Evolutionary conservation across 2,888 invertebrate genomes (phyloP), one percentile per base, ranked within the genome.

Genomic region (Vesta saturnalis): DNA sequence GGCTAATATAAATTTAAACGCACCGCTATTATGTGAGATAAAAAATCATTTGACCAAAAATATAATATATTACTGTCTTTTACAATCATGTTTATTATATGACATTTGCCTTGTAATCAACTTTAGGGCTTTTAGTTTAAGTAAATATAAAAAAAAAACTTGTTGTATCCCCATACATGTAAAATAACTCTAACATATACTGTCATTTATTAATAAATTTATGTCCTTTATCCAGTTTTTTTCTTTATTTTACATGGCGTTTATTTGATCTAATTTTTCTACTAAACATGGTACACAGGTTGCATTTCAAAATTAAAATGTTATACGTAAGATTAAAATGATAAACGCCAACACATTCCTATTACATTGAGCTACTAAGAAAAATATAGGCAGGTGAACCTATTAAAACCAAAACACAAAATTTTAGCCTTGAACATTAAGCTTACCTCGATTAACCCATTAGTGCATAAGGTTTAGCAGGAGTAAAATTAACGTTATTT

Each of bases 161-260:
- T 78, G 78, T 79, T 81, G 78, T 79, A 78, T 80, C 79, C 77
- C 78, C 80, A 74, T 81, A 78, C 80, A 81, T 80, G 80, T 80
- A 79, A 81, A 80, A 77, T 81, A 77, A 77, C 80, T 79, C 80
- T 79, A 80, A 80, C 76, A 80, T 81, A 81, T 81, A 78, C 77
- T 80, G 80, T 80, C 78, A 80, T 77, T 79, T 77, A 68, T 64
- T 68, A 79, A 80, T 64, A 66, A 82, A 82, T 83, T 82, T 80
- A 82, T 83, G 83, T 83, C 83, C 82, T 52, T 52, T 52, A 52
- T 21, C 15, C 15, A 1, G n/a, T 52, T 6, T 15, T 1, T 49
- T 49, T 49, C 1, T 8, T 49, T 18, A 49, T 46, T n/a, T 5
- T 14, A 6, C 46, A 3, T 46, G 15, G 3, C 46, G 5, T 46